Base-by-base conservation (phyloP, 2,113 vertebrate species). In the Gadus macrocephalus region DNA sequence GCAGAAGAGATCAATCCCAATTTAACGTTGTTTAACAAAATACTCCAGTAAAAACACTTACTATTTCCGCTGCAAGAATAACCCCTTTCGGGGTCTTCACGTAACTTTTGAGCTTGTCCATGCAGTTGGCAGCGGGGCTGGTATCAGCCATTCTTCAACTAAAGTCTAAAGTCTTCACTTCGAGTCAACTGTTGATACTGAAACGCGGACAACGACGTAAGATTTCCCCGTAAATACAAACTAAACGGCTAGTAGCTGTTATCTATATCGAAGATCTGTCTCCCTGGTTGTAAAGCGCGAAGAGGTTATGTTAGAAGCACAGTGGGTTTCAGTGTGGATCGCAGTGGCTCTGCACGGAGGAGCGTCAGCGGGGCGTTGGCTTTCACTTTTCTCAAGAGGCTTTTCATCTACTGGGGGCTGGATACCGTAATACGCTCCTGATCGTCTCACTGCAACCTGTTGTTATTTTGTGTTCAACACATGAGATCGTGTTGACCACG, bases 31-130 rank as follows among this genome's bases (percentile, higher is more conserved):
- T 67, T 66, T 7, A 11, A 62, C 11, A 27, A 25, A 75, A 56
- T 70, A 16, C 53, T 60, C 53, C 2, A 55, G 53, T 15, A 15
- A 55, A 58, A 58, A 11, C 42, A 92, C 92, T 92, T 76, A 92
- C 92, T 31, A 90, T 91, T 79, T 93, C 91, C 63, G 79, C 80
- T 0, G 79, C n/a, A 31, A 93, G 81, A 62, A 92, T 86, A 0
- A 66, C 17, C 0, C 92, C 91, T 75, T 93, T 93, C 3, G 27
- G 83, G 49, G 92, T 91, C 66, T 66, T 84, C 70, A 83, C 67
- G 71, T 92, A 93, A 49, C 15, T 79, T 61, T 81, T 84, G 61
- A 91, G 66, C 68, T 73, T 91, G n/a, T 88, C 89, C 83, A 87
- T 0, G 68, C 27, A 71, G 78, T 0, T 76, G 0, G 59, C 75